Base-by-base conservation (phyloP, 37 sponge, comb jelly and placozoan species). In the Chondrilla cf. caribensis region DNA sequence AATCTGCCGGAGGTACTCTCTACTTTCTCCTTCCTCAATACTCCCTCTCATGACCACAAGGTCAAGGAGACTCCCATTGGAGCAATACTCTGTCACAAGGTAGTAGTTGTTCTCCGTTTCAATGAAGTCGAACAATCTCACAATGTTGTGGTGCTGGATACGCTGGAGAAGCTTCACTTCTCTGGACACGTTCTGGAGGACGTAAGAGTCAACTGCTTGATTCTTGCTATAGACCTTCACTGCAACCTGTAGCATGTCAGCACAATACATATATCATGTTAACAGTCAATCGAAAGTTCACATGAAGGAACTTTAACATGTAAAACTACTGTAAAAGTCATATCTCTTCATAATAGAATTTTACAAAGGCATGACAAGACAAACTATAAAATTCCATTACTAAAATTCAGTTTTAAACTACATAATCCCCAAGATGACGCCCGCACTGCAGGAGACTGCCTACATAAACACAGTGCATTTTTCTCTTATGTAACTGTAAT, bases 61-160 rank as follows among this genome's bases (percentile, higher is more conserved):
- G 39, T 88, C 89, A 0, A 79, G 80, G 37, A 88, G 70, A 18
- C 78, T 79, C 2, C 85, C 85, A 28, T 80, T 80, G 18, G 38
- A 26, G 41, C 71, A 67, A 39, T 66, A 26, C 57, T 88, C 89
- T 57, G 75, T 58, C 22, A 84, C 82, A 44, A 88, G 54, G 62
- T 88, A 88, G 80, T 85, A 88, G 58, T 64, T 85, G 11, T 86
- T 88, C 51, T 79, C 89, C 14, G 89, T 88, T 19, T 88, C 89
- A 15, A 84, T 24, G 41, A 66, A 58, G 24, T 88, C 89, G 41
- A 78, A 66, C 81, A 88, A 59, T 25, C 39, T 55, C 22, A 88
- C 54, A 28, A 87, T 77, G 77, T 87, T 87, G 33, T 60, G 66
- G 35, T 88, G 89, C 18, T 80, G 68, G 24, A 88, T 3, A 24